Evolutionary conservation across 2,797 vertebrate species (phyloP).

Genomic region (Ctenochaetus hawaiiensis): DNA sequence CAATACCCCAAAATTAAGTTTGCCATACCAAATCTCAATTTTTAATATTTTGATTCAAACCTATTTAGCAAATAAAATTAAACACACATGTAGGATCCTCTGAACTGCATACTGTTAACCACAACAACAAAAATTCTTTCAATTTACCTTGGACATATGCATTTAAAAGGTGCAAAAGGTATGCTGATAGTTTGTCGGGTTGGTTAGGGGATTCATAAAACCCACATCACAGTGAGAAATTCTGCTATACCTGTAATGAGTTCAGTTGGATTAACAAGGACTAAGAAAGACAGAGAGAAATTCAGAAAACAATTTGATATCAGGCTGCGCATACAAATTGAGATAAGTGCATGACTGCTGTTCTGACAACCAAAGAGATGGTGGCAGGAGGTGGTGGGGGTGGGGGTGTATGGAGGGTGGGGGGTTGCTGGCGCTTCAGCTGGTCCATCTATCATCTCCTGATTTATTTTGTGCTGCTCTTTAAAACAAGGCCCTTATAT

Average conservation of each 20-base stretch:
- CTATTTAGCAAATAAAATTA: neutral
- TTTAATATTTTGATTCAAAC: neutral
- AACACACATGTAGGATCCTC: neutral
- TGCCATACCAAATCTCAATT: no score
- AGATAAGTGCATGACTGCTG: constrained; percentile 28
- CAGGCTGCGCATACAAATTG: constrained; percentile 41
- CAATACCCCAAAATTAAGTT: no score
- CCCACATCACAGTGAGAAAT: neutral
- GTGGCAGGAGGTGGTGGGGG: constrained; percentile 23
- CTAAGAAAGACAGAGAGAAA: constrained; percentile 3
- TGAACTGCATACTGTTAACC: neutral
- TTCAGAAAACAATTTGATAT: constrained; percentile 13
- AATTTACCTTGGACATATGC: no score
- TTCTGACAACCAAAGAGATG: constrained; percentile 27
- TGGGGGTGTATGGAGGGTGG: neutral
- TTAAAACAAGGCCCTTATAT: constrained; percentile 52
- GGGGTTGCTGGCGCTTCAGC: constrained; percentile 38
- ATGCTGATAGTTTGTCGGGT: neutral
- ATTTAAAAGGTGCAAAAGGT: neutral
- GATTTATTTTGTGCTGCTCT: constrained; percentile 54
- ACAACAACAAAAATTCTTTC: neutral
- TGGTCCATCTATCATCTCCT: constrained; percentile 64
- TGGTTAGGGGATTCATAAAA: neutral
- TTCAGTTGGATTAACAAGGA: constrained; percentile 17
- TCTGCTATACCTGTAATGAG: neutral